Percentiles rank a stretch among this genome's conserved stretches.
Evolutionary conservation across 2,888 invertebrate genomes (phyloP).

Genomic region (Stenoptilia bipunctidactyla): DNA sequence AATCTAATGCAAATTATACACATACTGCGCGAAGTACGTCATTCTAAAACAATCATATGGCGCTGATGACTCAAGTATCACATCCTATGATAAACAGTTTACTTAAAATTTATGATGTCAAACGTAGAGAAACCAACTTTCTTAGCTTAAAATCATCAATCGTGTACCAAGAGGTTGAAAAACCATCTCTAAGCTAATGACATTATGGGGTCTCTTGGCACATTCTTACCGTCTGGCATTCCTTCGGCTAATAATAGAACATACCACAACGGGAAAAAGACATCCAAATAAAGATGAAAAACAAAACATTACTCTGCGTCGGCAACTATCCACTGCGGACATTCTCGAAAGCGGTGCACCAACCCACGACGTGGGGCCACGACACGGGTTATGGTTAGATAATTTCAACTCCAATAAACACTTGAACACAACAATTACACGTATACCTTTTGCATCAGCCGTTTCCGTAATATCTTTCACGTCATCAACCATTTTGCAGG

Average conservation of each 20-base stretch:
- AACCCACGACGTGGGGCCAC: conserved; percentile 67
- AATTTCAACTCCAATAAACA: conserved; percentile 53
- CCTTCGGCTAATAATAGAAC: conserved; percentile 63
- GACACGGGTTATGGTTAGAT: conserved; percentile 67
- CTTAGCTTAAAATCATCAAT: too few relatives aligned
- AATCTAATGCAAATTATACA: conserved; percentile 20
- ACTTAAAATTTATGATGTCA: background rate
- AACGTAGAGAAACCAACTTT: background rate
- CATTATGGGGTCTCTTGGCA: conserved; percentile 30
- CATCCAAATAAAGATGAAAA: conserved; percentile 61
- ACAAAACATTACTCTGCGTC: conserved; percentile 55
- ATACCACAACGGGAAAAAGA: conserved; percentile 63
- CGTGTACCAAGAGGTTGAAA: conserved; percentile 9
- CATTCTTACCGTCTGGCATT: conserved; percentile 46
- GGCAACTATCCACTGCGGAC: conserved; percentile 50
- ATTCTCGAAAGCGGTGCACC: conserved; percentile 59
- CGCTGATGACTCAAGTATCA: conserved; percentile 25
- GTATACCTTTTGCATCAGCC: conserved; percentile 68
- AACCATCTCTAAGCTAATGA: conserved; percentile 4
- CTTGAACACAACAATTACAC: conserved; percentile 55
- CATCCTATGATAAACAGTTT: conserved; percentile 16
- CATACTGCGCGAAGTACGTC: conserved; percentile 23
- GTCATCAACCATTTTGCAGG: conserved; percentile 70
- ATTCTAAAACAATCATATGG: conserved; percentile 24
- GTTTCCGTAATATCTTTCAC: conserved; percentile 66